These are phyloP conservation scores for Trachelus tabidus DNA, from an alignment of 2,888 invertebrate genomes.

Conservation along the genomic window DNA sequence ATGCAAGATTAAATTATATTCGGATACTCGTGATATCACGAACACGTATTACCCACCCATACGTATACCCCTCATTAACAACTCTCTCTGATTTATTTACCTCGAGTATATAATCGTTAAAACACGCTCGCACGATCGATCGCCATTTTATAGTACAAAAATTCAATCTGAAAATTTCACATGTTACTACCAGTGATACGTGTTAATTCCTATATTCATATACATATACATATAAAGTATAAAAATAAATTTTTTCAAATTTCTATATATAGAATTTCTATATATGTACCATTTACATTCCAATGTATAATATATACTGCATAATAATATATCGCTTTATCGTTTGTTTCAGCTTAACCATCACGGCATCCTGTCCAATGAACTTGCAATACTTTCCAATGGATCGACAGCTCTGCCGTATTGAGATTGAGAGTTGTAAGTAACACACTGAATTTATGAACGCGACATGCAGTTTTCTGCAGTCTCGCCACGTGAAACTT, in stretches of 20 bases:
- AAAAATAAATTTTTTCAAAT: background rate
- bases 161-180: background rate
- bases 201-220: background rate
- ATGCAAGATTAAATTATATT: background rate
- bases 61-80: background rate
- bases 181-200: background rate
- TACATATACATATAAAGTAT: background rate
- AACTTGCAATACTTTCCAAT: constrained; percentile 96
- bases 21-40: background rate
- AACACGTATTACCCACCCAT: background rate
- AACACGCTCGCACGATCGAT: background rate
- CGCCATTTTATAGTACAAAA: background rate
- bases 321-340: background rate
- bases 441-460: constrained; percentile 62
- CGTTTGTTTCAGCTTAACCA: constrained; percentile 81
- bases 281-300: background rate
- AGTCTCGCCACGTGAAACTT: background rate
- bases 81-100: background rate
- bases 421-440: constrained; percentile 99
- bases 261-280: too few species aligned
- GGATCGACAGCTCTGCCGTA: constrained; percentile 94
- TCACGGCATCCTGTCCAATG: constrained; percentile 96
- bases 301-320: background rate
- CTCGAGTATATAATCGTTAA: background rate
- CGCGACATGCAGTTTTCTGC: background rate